A percentile compares a stretch with the other conserved stretches of the same genome.
Evolutionary conservation across 2,797 vertebrate genomes (phyloP).

Genomic region (Pangasius macronema): DNA sequence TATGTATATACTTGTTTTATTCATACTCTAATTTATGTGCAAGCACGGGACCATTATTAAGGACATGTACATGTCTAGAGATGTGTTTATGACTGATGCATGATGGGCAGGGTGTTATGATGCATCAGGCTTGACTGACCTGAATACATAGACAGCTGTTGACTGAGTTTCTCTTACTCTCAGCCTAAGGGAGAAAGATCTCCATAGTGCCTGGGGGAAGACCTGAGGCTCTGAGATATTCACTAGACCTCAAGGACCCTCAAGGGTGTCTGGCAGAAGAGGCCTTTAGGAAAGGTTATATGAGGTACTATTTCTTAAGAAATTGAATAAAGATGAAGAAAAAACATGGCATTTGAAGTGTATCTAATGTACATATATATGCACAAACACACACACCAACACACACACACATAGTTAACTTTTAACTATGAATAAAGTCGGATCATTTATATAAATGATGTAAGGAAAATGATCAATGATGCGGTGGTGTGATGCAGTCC

Average conservation of each 20-base stretch:
- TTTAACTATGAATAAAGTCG: not conserved
- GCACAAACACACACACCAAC: too few relatives aligned
- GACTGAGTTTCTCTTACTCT: slow-evolving; percentile 46
- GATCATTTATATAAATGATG: not conserved
- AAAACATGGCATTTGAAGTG: not conserved
- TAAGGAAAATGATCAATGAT: not conserved
- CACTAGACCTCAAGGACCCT: slow-evolving; percentile 53
- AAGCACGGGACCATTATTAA: slow-evolving; percentile 29
- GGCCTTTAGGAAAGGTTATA: slow-evolving; percentile 51
- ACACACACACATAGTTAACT: not conserved
- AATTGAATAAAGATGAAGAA: slow-evolving; percentile 28
- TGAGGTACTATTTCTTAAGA: slow-evolving; percentile 41
- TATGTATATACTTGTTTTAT: slow-evolving; percentile 29
- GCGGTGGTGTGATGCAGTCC: not conserved
- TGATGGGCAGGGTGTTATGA: slow-evolving; percentile 25
- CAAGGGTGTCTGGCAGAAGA: slow-evolving; percentile 45
- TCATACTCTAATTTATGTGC: slow-evolving; percentile 18
- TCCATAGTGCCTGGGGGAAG: slow-evolving; percentile 53
- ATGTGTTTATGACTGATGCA: slow-evolving; percentile 6
- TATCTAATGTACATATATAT: not conserved
- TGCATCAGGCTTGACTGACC: slow-evolving; percentile 41
- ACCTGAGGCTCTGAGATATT: slow-evolving; percentile 56
- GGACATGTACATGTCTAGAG: slow-evolving; percentile 16
- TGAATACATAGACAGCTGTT: slow-evolving; percentile 52
- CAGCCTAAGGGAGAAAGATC: slow-evolving; percentile 39